Base-by-base conservation (phyloP, 2,113 vertebrate genomes). In the Clarias magur region DNA sequence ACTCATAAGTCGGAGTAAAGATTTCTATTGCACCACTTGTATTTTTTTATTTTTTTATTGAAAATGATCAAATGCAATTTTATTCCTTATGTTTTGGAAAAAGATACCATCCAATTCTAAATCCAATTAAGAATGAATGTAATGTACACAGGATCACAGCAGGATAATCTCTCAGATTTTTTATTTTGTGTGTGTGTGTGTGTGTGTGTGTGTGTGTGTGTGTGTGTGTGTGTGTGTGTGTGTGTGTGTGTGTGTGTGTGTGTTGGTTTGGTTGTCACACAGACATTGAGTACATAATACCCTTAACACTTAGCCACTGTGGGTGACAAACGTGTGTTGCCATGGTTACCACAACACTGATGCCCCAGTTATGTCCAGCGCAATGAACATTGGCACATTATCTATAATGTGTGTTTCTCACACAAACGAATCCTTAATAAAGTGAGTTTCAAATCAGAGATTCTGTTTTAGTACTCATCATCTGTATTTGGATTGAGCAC, bases 321-420 rank as follows among this genome's bases (percentile, higher is more conserved):
- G 59, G 87, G 85, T 91, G 90, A 90, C 84, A 89, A 91, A 89
- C 70, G 70, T 82, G 73, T 5, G 94, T 94, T 92, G 92, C 94
- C 93, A 94, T 95, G 91, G 94, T 88, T 93, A 95, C 94, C 92
- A 92, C 92, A 93, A 94, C 92, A 92, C 92, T 90, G 93, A 93
- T 95, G 93, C 92, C 94, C 93, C 92, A 93, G 91, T 90, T 92
- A 75, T 84, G 90, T 92, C 91, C 87, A 88, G 89, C 65, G 91
- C 91, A 42, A 88, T 88, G 90, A 89, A 83, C 75, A 80, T 82
- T 90, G 89, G 85, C 85, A 90, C 80, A 85, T 88, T 88, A 83
- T 89, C 88, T 89, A 84, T 91, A 89, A 89, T 85, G 82, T 86
- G 85, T 65, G 82, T 91, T 86, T 87, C 59, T 62, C 34, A 81